Evolutionary conservation across 1,140 invertebrate species (phyloP).

Genomic region (Trichonephila clavata): DNA sequence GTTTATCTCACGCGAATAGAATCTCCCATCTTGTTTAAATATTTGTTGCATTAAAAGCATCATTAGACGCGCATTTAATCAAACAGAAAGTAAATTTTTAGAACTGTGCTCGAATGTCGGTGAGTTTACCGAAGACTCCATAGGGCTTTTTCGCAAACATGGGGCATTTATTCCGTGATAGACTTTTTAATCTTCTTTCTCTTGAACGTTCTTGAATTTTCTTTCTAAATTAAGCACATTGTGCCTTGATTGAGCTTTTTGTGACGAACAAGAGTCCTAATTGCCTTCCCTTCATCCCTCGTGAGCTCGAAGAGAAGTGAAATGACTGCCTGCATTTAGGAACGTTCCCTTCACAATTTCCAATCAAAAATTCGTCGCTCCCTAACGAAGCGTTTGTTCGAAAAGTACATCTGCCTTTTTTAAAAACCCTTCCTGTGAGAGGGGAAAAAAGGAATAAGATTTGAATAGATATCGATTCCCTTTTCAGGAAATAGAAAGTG

Average conservation of each 20-base stretch:
- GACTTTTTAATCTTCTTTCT: no score
- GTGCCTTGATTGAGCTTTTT: not conserved
- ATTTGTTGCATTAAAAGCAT: no score
- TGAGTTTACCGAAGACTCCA: no score
- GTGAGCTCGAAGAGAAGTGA: not conserved
- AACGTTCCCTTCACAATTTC: not conserved
- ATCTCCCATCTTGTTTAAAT: no score
- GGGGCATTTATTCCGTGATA: no score
- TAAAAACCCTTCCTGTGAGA: not conserved
- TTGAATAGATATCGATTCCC: not conserved
- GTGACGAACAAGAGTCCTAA: not conserved
- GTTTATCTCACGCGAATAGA: no score
- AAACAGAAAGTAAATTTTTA: no score
- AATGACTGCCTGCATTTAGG: no score
- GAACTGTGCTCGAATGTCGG: no score
- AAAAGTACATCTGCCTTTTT: not conserved
- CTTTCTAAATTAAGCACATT: not conserved
- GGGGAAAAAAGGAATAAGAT: not conserved
- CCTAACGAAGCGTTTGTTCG: constrained; percentile 8
- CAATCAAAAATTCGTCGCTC: not conserved
- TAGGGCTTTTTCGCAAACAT: no score
- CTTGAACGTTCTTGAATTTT: not conserved
- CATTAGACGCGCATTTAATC: no score
- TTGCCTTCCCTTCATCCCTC: not conserved
- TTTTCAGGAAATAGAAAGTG: not conserved